A percentile compares a stretch with the other conserved stretches of the same genome.
phyloP scores from a whole-genome alignment of 2,888 invertebrate species.

The Coremacera marginata region DNA sequence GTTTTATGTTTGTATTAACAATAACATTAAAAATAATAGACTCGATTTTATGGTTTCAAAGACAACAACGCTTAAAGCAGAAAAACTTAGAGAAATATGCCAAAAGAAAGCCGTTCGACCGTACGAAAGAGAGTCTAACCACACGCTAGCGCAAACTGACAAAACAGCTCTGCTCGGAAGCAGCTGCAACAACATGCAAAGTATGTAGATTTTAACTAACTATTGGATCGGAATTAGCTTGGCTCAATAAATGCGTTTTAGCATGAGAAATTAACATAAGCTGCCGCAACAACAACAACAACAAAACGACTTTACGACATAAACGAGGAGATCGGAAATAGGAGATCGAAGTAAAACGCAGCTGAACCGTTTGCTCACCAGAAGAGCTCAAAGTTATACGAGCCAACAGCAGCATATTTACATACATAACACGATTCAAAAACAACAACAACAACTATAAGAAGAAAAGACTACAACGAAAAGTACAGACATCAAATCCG shows the following conservation, averaged over 20 bases:
- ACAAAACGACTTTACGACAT: neutral
- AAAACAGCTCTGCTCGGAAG: neutral
- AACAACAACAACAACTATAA: constrained; percentile 16
- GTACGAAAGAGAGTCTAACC: no score
- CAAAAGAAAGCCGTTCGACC: constrained; percentile 24
- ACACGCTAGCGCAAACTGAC: no score
- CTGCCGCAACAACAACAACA: neutral
- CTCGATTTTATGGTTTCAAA: neutral
- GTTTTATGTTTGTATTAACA: neutral
- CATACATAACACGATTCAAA: constrained; percentile 42
- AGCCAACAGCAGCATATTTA: constrained; percentile 49
- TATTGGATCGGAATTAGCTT: neutral
- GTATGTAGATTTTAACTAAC: neutral
- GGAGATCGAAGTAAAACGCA: constrained; percentile 4
- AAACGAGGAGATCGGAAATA: neutral
- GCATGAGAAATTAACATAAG: constrained; percentile 20
- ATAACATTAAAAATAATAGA: neutral
- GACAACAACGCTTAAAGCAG: neutral
- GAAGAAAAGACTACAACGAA: constrained; percentile 14
- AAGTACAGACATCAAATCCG: constrained; percentile 19
- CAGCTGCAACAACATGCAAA: neutral
- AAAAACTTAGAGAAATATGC: constrained; percentile 10
- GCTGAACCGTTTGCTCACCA: no score
- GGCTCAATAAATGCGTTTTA: constrained; percentile 9
- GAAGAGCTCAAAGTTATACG: no score